Percentiles rank a stretch among this genome's conserved stretches.
Evolutionary conservation across 2,888 invertebrate species (phyloP).

Genomic region (Tethea ocularis): DNA sequence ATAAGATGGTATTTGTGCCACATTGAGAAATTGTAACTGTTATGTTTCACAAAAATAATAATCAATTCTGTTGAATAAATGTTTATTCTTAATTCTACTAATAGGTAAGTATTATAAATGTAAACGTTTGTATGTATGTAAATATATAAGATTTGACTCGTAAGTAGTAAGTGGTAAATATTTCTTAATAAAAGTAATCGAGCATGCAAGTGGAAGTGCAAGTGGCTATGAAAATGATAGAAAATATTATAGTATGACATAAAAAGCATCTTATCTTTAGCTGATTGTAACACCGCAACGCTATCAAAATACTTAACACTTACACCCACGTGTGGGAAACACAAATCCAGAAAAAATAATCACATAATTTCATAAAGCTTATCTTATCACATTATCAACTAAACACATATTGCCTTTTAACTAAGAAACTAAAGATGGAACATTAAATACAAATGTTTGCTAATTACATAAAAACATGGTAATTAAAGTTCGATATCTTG

Average conservation of each 20-base stretch:
- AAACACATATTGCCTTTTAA: conserved; percentile 39
- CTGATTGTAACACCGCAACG: background rate
- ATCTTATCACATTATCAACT: conserved; percentile 37
- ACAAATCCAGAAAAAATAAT: conserved; percentile 19
- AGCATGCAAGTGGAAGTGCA: too few species aligned
- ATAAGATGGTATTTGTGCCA: conserved; percentile 26
- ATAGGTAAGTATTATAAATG: too few species aligned
- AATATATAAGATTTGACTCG: too few species aligned
- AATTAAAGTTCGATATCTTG: conserved; percentile 37
- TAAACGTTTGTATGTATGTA: too few species aligned
- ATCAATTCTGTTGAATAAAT: conserved; percentile 11
- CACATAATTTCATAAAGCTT: conserved; percentile 32
- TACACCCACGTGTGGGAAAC: conserved; percentile 13
- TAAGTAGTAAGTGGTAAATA: too few species aligned
- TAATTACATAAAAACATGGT: conserved; percentile 50
- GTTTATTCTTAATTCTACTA: background rate
- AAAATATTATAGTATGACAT: background rate
- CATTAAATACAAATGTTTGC: conserved; percentile 56
- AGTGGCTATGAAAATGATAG: too few species aligned
- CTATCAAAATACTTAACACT: background rate
- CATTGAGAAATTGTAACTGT: conserved; percentile 31
- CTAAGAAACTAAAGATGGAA: conserved; percentile 35
- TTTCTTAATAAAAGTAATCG: too few species aligned
- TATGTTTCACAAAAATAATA: conserved; percentile 20
- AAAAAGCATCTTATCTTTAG: background rate